Evolutionary conservation across 1,140 invertebrate species (phyloP).

Genomic region (Sycobia sp.): DNA sequence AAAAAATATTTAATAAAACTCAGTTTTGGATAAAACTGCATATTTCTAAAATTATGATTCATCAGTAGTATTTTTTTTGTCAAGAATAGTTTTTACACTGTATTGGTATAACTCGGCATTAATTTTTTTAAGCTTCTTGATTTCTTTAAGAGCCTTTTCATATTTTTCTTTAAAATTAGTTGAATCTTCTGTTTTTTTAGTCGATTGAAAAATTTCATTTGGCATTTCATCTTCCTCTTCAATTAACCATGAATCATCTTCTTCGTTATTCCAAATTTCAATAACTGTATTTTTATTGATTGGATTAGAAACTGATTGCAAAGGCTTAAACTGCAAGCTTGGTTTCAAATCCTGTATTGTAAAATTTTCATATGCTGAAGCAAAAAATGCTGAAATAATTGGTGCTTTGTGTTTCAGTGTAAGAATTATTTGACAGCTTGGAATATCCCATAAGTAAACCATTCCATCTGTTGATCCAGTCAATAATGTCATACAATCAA

Average conservation of each 20-base stretch:
- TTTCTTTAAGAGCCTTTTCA: constrained; percentile 49
- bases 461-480: constrained; percentile 77
- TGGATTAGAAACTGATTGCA: constrained; percentile 52
- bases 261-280: constrained; percentile 48
- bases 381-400: constrained; percentile 73
- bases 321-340: constrained; percentile 47
- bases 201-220: background rate
- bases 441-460: constrained; percentile 81
- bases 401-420: constrained; percentile 74
- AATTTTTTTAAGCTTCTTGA: constrained; percentile 57
- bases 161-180: constrained; percentile 37
- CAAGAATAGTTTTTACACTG: constrained; percentile 54
- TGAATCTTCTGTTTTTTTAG: background rate
- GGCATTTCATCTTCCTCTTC: constrained; percentile 40
- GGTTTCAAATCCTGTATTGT: constrained; percentile 54
- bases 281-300: constrained; percentile 42
- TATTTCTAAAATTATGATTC: no score
- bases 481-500: constrained; percentile 70
- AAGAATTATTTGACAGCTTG: constrained; percentile 72
- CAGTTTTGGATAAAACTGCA: no score
- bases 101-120: constrained; percentile 62
- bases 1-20: background rate
- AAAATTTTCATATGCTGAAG: constrained; percentile 58
- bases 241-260: constrained; percentile 47
- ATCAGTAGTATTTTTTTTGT: constrained; percentile 5